Evolutionary conservation across 2,113 vertebrate genomes (phyloP).

Genomic region (Montifringilla adamsi): DNA sequence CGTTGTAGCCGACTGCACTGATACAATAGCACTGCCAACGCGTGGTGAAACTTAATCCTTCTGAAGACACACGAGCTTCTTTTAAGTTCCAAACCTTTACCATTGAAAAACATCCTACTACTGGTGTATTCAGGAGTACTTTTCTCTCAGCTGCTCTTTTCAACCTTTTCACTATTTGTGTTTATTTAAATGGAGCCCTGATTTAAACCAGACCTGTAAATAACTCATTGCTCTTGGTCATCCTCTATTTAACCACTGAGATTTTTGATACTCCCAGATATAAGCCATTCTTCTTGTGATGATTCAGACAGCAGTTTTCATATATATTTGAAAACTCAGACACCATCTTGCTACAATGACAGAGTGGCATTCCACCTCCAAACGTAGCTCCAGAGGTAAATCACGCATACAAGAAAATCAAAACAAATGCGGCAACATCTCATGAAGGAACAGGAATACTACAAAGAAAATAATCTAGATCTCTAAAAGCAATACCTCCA

Average conservation of each 20-base stretch:
- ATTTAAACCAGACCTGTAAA: constrained; percentile 60
- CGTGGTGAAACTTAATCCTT: neutral
- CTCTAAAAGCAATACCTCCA: neutral
- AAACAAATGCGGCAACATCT: constrained; percentile 35
- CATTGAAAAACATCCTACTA: constrained; percentile 32
- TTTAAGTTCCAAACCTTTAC: constrained; percentile 53
- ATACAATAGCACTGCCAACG: neutral
- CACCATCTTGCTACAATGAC: constrained; percentile 30
- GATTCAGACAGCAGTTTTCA: constrained; percentile 47
- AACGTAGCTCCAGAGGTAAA: constrained; percentile 51
- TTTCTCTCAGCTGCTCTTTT: constrained; percentile 51
- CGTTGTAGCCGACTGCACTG: neutral
- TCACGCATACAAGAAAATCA: constrained; percentile 33
- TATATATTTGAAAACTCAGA: constrained; percentile 45
- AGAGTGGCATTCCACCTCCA: constrained; percentile 37
- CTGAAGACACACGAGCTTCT: constrained; percentile 1
- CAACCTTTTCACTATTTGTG: constrained; percentile 16
- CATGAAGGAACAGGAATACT: neutral
- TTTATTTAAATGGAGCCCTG: constrained; percentile 18
- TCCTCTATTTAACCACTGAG: constrained; percentile 48
- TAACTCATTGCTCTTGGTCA: constrained; percentile 33
- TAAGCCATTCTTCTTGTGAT: constrained; percentile 25
- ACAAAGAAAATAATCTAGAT: neutral
- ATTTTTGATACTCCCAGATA: constrained; percentile 56
- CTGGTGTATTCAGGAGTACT: neutral